Conservation (phyloP, 2,797 vertebrate species). For the Tenualosa ilisha region DNA sequence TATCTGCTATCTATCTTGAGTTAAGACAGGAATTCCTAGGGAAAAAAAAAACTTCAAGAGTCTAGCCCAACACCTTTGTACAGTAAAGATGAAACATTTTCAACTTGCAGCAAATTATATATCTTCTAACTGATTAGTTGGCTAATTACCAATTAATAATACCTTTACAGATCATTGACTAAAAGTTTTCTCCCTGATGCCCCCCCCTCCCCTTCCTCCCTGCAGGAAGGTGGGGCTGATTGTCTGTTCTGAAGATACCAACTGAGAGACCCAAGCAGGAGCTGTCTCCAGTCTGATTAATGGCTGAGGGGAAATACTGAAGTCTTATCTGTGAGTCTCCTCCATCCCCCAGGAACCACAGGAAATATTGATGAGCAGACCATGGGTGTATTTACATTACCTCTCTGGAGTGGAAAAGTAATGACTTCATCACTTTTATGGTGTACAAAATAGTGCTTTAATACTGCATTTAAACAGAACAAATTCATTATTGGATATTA, state of each 20-base stretch:
- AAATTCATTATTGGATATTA: neutral
- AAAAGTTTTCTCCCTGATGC: neutral
- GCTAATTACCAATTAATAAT: slow-evolving; percentile 12
- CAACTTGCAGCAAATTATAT: neutral
- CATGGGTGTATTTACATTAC: slow-evolving; percentile 32
- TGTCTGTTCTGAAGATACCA: neutral
- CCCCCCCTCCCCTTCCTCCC: neutral
- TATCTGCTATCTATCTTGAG: too few species aligned
- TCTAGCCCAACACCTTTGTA: neutral
- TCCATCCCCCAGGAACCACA: neutral
- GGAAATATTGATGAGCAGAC: slow-evolving; percentile 24
- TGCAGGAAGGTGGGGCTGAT: neutral
- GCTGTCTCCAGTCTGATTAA: slow-evolving; percentile 36
- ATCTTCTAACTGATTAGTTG: neutral
- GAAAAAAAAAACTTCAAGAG: neutral
- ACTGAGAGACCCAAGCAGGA: neutral
- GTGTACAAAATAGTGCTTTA: neutral
- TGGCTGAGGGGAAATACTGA: slow-evolving; percentile 36
- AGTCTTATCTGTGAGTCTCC: slow-evolving; percentile 41
- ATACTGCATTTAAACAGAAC: too few species aligned
- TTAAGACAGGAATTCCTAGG: neutral
- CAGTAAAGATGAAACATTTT: neutral
- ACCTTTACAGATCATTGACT: neutral
- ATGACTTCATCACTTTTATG: neutral
- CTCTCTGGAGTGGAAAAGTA: neutral